Evolutionary conservation across 2,797 vertebrate species (phyloP).

Genomic region (Iguana delicatissima): DNA sequence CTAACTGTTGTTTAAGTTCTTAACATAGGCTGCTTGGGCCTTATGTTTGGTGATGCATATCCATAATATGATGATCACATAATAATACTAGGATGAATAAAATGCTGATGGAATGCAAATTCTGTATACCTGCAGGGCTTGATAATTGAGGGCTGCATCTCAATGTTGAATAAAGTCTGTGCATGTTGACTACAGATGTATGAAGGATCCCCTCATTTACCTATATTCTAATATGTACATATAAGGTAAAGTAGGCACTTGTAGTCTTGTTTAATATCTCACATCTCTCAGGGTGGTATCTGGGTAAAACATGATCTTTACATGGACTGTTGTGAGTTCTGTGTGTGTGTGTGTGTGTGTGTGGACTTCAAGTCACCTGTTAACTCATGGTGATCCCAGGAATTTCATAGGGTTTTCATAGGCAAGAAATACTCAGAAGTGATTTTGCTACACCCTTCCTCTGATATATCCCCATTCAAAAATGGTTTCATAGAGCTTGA

Average conservation of each 20-base stretch:
- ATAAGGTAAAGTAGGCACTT: neutral
- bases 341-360: neutral
- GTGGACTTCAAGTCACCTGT: neutral
- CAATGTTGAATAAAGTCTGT: neutral
- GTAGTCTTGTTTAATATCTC: neutral
- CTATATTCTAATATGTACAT: neutral
- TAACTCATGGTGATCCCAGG: no score
- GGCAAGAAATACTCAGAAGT: no score
- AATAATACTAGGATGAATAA: neutral
- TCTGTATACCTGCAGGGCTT: constrained; percentile 20
- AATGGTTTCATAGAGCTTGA: neutral
- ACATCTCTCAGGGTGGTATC: neutral
- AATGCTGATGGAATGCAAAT: constrained; percentile 34
- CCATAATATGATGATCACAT: constrained; percentile 47
- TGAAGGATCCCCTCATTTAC: fast-evolving
- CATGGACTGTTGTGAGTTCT: neutral
- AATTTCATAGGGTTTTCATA: no score
- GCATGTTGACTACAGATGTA: neutral
- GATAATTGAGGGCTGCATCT: constrained; percentile 22
- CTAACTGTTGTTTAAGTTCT: constrained; percentile 70
- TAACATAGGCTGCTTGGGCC: constrained; percentile 63
- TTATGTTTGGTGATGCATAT: constrained; percentile 47
- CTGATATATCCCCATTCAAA: no score
- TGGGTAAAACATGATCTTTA: neutral
- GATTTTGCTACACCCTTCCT: no score